Base-by-base conservation (phyloP, 2,797 vertebrate genomes). In the Acipenser ruthenus region DNA sequence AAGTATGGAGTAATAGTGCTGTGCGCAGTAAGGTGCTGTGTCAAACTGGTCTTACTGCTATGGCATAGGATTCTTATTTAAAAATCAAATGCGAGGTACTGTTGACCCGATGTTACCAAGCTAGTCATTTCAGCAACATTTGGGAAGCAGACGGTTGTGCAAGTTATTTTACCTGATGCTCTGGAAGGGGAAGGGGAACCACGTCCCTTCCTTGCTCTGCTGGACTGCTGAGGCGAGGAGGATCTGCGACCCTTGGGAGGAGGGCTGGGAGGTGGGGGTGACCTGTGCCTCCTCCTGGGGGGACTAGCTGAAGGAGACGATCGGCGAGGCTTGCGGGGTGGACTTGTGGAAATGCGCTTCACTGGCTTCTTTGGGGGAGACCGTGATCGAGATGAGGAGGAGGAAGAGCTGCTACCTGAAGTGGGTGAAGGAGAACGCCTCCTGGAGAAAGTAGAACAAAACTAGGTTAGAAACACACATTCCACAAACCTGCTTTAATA, bases 361-460 rank as follows among this genome's bases (percentile, higher is more conserved):
- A 88, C 81, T 60, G 86, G 81, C 71, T 97, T 98, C 86, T 98
- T 99, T 78, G 78, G 73, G 10, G 93, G 94, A 0, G 96, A 97
- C 60, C 87, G 83, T n/a, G 89, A 91, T 48, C 85, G 92, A 9
- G 95, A 96, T 0, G 91, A 90, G 0, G 95, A 96, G 0, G 90
- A 91, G 0, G 90, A 91, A 0, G 93, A 93, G 75, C 93, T 96
- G 79, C 95, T 99, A 70, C 93, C 95, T 64, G 95, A 97, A 9
- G 96, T 98, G 60, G 93, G 94, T 2, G 96, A 97, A 13, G 93
- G 96, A 59, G 94, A 93, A 68, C 95, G 85, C 77, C 97, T 91
- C 85, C 95, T 98, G 84, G 6, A 76, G 64, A n/a, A 78, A 8
- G 68, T 60, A 77, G 73, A 72, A 12, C 6, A 67, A 1, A 8